These are phyloP conservation scores for Cacatua alba DNA, from an alignment of 2,113 vertebrate genomes.

Conservation along the genomic window DNA sequence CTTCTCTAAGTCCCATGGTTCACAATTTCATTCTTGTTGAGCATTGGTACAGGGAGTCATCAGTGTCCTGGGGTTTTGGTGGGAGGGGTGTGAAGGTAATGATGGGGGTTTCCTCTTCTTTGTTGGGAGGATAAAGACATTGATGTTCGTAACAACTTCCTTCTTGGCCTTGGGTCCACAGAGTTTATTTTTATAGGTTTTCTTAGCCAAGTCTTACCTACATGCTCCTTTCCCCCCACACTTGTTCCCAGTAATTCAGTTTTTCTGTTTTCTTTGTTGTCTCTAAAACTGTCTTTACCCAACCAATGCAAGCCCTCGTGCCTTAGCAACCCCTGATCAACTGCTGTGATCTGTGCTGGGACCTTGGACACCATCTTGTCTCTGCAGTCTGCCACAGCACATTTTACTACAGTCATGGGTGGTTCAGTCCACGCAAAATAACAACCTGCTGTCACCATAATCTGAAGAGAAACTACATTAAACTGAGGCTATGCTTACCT, in stretches of 20 bases:
- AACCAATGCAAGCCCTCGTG: fast-evolving
- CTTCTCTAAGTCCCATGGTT: neutral
- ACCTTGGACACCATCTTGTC: neutral
- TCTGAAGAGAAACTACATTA: neutral
- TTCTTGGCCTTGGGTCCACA: neutral
- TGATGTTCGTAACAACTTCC: neutral
- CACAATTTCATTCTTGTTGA: neutral
- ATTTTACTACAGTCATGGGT: fast-evolving
- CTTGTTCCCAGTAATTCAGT: neutral
- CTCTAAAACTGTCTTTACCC: fast-evolving
- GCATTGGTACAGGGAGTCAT: neutral
- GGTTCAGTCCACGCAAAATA: neutral
- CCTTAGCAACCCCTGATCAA: fast-evolving
- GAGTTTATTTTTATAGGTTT: neutral
- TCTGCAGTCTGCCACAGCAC: neutral
- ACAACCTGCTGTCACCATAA: neutral
- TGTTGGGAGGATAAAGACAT: neutral
- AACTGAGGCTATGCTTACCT: neutral
- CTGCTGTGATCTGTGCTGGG: neutral
- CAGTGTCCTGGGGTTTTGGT: neutral
- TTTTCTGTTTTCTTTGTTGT: neutral
- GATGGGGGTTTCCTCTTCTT: neutral
- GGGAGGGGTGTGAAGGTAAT: neutral
- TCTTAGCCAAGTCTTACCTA: neutral
- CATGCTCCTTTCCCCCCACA: fast-evolving